Evolutionary conservation across 1,140 invertebrate genomes (phyloP).

Genomic region (Drosophila varians): DNA sequence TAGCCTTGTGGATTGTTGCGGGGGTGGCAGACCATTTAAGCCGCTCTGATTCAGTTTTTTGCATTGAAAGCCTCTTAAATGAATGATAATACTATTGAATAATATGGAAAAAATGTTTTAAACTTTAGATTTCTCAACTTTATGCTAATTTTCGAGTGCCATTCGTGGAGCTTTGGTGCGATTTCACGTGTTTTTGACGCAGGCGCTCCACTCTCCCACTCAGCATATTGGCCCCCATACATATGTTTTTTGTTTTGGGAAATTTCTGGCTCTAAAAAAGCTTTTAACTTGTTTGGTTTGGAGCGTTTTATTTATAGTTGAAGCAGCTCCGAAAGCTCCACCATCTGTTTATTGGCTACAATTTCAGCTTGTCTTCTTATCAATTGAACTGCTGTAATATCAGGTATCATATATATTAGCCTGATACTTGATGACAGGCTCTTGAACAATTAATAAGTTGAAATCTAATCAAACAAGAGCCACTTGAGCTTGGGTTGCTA

Average conservation of each 20-base stretch:
- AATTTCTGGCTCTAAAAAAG: slow-evolving; percentile 44
- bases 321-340: slow-evolving; percentile 12
- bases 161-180: slow-evolving; percentile 12
- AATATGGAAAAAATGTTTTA: background rate
- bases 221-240: slow-evolving; percentile 18
- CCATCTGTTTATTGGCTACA: slow-evolving; percentile 14
- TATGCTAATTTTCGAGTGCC: slow-evolving; percentile 20
- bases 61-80: background rate
- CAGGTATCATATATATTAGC: slow-evolving; percentile 36
- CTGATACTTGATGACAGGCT: slow-evolving; percentile 2
- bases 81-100: background rate
- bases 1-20: slow-evolving; percentile 48
- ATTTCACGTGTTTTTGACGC: slow-evolving; percentile 56
- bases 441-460: slow-evolving; percentile 6
- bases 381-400: slow-evolving; percentile 13
- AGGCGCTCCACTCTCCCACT: slow-evolving; percentile 32
- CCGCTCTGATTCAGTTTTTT: background rate
- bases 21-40: background rate
- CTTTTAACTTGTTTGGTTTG: slow-evolving; percentile 19
- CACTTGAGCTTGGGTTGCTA: slow-evolving; percentile 26
- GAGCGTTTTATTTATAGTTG: slow-evolving; percentile 38
- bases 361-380: slow-evolving; percentile 16
- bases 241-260: slow-evolving; percentile 79
- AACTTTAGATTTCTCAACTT: slow-evolving; percentile 27
- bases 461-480: slow-evolving; percentile 32